Conservation (phyloP, 2,888 invertebrate genomes). For the Dichetophora obliterata region DNA sequence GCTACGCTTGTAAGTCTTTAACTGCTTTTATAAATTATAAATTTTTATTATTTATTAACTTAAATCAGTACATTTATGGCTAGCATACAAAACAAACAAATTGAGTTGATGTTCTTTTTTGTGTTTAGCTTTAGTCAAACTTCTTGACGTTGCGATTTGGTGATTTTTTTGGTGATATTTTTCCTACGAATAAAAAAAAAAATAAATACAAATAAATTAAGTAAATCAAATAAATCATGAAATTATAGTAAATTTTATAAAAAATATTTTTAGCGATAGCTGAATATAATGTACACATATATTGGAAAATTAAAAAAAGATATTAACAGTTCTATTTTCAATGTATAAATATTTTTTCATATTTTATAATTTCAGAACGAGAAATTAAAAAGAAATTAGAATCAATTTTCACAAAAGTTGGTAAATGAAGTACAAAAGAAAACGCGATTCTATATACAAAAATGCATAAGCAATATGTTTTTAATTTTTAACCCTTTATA, state of each 20-base stretch:
- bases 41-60: background rate
- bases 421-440: too few species aligned
- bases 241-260: too few species aligned
- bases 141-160: constrained; percentile 55
- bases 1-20: background rate
- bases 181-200: constrained; percentile 57
- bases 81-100: constrained; percentile 1
- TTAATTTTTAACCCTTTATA: too few species aligned
- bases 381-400: constrained; percentile 53
- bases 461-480: constrained; percentile 36
- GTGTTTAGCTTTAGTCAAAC: constrained; percentile 49
- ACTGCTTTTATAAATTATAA: background rate
- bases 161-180: constrained; percentile 59
- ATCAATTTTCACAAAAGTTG: too few species aligned
- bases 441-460: constrained; percentile 51
- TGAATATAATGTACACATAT: background rate
- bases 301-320: constrained; percentile 18
- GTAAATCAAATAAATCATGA: constrained; percentile 27
- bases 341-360: too few species aligned
- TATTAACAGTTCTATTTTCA: too few species aligned
- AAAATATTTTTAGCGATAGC: constrained; percentile 28
- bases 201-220: constrained; percentile 46
- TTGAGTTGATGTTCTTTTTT: background rate
- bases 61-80: constrained; percentile 14
- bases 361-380: constrained; percentile 47